A percentile compares a stretch with the other conserved stretches of the same genome.
Evolutionary conservation across 2,888 invertebrate genomes (phyloP).

Genomic region (Lepidochrysops patricia): DNA sequence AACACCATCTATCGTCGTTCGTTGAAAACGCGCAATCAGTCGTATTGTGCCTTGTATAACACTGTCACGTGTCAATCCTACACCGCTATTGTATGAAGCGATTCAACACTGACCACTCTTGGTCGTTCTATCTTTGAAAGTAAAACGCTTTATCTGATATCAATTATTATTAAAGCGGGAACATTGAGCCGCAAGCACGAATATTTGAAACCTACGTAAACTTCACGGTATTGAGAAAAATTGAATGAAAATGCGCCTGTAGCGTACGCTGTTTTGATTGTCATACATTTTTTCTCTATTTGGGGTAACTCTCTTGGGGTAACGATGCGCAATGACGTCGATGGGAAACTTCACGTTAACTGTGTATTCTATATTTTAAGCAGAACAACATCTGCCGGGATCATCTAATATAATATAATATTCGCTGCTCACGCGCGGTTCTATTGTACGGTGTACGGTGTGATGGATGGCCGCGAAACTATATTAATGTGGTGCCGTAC

Average conservation of each 20-base stretch:
- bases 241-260: too few species aligned
- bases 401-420: neutral
- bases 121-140: constrained; percentile 4
- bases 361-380: too few species aligned
- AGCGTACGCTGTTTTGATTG: too few species aligned
- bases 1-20: constrained; percentile 33
- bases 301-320: too few species aligned
- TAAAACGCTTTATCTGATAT: constrained; percentile 16
- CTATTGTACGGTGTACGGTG: constrained; percentile 16
- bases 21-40: constrained; percentile 61
- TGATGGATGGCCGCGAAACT: constrained; percentile 31
- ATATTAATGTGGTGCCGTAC: constrained; percentile 34
- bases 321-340: too few species aligned
- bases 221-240: too few species aligned
- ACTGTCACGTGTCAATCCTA: constrained; percentile 58
- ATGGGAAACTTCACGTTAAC: too few species aligned
- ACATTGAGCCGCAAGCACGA: too few species aligned
- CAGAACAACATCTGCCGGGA: too few species aligned
- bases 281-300: too few species aligned
- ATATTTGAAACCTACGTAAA: too few species aligned
- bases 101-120: neutral
- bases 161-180: constrained; percentile 12
- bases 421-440: constrained; percentile 2
- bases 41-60: constrained; percentile 47
- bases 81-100: constrained; percentile 36